Conservation (phyloP, 2,888 invertebrate species). For the Frankliniella intonsa region DNA sequence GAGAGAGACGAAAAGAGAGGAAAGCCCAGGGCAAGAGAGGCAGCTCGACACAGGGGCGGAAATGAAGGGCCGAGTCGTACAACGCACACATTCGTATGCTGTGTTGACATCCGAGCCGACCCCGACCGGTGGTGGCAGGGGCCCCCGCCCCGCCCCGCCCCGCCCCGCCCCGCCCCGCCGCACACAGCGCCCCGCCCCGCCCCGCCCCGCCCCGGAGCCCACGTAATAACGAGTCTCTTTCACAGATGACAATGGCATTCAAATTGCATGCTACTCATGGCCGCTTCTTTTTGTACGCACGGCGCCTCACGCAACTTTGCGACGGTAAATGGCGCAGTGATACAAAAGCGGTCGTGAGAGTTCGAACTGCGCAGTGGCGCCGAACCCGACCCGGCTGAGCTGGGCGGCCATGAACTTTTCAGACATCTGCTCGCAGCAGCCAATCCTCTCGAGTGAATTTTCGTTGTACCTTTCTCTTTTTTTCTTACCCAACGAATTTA, state of each 20-base stretch:
- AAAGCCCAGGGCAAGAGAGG: neutral
- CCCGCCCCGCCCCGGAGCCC: neutral
- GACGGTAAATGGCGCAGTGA: no score
- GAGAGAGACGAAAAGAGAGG: neutral
- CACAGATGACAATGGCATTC: conserved; percentile 21
- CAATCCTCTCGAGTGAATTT: no score
- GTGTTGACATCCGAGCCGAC: conserved; percentile 14
- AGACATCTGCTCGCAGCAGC: no score
- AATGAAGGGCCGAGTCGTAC: conserved; percentile 18
- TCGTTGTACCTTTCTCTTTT: no score
- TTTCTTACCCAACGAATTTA: no score
- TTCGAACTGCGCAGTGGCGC: no score
- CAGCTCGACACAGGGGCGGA: neutral
- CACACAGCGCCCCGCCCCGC: no score
- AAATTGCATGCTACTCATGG: conserved; percentile 1
- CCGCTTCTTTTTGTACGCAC: neutral
- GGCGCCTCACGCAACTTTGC: neutral
- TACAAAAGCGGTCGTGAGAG: no score
- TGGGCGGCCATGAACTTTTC: no score
- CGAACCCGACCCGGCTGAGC: no score
- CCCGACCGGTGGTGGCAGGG: neutral
- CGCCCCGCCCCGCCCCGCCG: neutral
- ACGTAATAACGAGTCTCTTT: conserved; percentile 15
- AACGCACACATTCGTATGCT: conserved; percentile 19
- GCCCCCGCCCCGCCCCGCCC: neutral